Base-by-base conservation (phyloP, 2,888 invertebrate species). In the Dicycla oo region DNA sequence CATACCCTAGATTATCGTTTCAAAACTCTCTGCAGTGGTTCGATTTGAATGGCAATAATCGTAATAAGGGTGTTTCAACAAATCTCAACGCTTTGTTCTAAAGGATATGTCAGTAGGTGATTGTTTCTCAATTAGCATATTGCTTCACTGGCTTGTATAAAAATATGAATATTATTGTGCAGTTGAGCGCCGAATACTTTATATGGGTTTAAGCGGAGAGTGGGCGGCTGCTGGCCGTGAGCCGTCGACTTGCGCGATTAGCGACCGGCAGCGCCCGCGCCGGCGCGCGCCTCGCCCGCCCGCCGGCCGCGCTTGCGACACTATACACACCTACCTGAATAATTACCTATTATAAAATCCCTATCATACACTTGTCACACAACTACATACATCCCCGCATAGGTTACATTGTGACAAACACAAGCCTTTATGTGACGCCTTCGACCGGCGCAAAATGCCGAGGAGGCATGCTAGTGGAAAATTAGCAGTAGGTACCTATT, bases 151-250 rank as follows among this genome's bases (percentile, higher is more conserved):
- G 82, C 87, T 85, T 86, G 85, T 91, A 91, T 92, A 93, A 94
- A 94, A 94, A 93, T 94, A 94, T 94, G 91, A 93, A 93, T 94
- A 94, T 93, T 91, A 89, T 91, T 91, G 89, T 93, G 91, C 88
- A 92, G 89, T 91, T 90, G 91, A 91, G 89, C 88, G 86, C 88
- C 89, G 91, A 91, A 92, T 91, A 91, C 95, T 95, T 88, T 94
- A 95, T 95, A 95, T 94, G 95, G 95, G 89, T 89, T 94, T 95
- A 94, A 95, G 91, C 87, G 86, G 90, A 92, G 93, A 94, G 95
- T 96, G 95, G 95, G 95, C 91, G 95, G 95, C 90, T 89, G 95
- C 86, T 93, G 95, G 91, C 95, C 95, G 90, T 95, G 95, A 95
- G 94, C 83, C 92, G 88, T 91, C 85, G 88, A 89, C 91, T 91